phyloP scores from a whole-genome alignment of 2,113 vertebrate genomes.

The Neotoma lepida region DNA sequence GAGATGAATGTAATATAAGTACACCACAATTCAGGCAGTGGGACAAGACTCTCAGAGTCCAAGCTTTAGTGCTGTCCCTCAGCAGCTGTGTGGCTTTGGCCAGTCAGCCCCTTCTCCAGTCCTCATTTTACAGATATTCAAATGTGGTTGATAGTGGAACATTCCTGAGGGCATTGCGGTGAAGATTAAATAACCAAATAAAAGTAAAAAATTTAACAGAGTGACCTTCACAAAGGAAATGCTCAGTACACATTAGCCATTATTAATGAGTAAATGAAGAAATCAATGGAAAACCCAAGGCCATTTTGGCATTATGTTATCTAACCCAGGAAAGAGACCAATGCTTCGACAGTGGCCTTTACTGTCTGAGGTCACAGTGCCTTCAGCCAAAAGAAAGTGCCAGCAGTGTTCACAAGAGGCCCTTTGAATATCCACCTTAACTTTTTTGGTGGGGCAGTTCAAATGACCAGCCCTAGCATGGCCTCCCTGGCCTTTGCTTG shows the following conservation, averaged over 20 bases:
- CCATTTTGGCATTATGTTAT: slow-evolving; percentile 33
- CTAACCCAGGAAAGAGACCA: slow-evolving; percentile 53
- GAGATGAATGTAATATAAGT: neutral
- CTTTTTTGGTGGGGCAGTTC: neutral
- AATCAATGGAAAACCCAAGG: slow-evolving; percentile 68
- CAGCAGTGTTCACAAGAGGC: neutral
- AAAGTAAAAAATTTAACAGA: slow-evolving; percentile 57
- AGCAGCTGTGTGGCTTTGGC: slow-evolving; percentile 11
- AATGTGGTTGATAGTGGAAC: slow-evolving; percentile 57
- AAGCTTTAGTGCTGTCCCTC: neutral
- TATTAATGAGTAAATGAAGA: slow-evolving; percentile 71
- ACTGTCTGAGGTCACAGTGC: neutral
- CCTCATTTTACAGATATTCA: slow-evolving; percentile 70
- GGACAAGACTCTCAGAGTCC: neutral
- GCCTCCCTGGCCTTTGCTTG: neutral
- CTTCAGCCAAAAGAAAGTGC: neutral
- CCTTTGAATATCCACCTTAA: neutral
- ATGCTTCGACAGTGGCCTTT: neutral
- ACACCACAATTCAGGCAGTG: neutral
- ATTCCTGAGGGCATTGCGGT: slow-evolving; percentile 65
- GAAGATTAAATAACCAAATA: slow-evolving; percentile 67
- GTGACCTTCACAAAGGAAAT: slow-evolving; percentile 52
- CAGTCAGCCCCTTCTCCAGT: neutral
- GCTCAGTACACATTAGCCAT: slow-evolving; percentile 53
- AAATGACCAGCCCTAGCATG: neutral